Evolutionary conservation across 2,888 invertebrate species (phyloP).

Genomic region (Metacarcinus magister): DNA sequence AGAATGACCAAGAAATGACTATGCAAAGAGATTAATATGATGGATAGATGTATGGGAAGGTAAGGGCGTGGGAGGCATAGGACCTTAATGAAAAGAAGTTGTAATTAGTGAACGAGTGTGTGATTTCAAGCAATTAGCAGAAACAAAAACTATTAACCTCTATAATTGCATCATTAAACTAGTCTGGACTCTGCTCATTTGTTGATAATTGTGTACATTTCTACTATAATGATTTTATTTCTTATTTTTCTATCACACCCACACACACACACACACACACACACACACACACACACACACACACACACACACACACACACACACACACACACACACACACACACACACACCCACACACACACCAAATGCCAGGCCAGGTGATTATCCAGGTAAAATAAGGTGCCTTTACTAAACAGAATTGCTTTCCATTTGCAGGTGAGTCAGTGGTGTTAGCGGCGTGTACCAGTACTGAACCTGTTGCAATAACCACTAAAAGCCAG

Average conservation of each 20-base stretch:
- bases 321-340: no score
- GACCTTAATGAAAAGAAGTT: no score
- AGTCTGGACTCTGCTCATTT: neutral
- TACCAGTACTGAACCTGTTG: neutral
- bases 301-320: neutral
- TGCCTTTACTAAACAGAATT: neutral
- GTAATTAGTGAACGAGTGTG: neutral
- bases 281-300: neutral
- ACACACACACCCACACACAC: no score
- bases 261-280: no score
- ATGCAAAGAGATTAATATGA: neutral
- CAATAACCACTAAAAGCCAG: neutral
- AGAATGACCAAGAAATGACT: neutral
- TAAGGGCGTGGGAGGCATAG: neutral
- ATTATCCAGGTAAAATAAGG: neutral
- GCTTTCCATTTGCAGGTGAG: slow-evolving; percentile 22
- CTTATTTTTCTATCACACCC: no score
- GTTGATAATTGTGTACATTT: no score
- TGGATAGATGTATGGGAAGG: neutral
- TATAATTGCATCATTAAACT: neutral
- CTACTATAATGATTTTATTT: no score
- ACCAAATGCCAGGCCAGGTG: neutral
- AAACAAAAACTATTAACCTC: neutral
- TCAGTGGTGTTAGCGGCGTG: neutral
- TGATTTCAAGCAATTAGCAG: neutral